Base-by-base conservation (phyloP, 2,797 vertebrate genomes). In the Mus spretus region DNA sequence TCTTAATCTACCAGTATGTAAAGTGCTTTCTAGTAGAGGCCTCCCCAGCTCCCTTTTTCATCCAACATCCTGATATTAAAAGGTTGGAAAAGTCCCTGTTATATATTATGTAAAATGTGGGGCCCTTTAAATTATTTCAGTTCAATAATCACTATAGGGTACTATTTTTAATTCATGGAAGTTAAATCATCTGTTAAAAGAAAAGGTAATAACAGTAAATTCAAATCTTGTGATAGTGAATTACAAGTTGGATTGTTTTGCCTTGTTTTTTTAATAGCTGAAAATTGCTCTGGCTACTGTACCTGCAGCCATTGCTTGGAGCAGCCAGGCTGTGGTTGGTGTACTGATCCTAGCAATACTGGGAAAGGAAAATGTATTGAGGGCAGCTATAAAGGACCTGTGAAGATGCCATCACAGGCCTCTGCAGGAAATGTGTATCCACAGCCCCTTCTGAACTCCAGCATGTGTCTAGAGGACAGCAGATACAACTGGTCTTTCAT, bases 301-400 rank as follows among this genome's bases (percentile, higher is more conserved):
- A 99, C 99, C 0, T 99, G 99, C 1, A 98, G 98, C 3, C 99
- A 99, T 96, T 99, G 99, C 96, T 93, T 99, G 98, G 99, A 99
- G 94, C 99, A 99, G 97, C 99, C 99, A 0, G 99, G 99, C 82
- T 99, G 99, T 0, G 99, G 99, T 0, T 99, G 99, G 99, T 99
- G 99, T 98, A 99, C 99, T 0, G 99, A 99, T 72, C 99, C 99
- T 40, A 99, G 99, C 86, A 99, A 99, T 98, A 99, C 99, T 0
- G 99, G 99, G 2, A 99, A 99, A 96, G 99, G 99, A 0, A 99
- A 99, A 93, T 99, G 99, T 98, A 99, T 99, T 0, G 99, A 99
- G 95, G 99, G 99, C 40, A 99, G 99, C 0, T 99, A 98, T 70
- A 99, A 99, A 6, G 99, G 99, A 6, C 99, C 99, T 0, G 99